Conservation (phyloP, 2,797 vertebrate genomes). For the Champsocephalus esox region DNA sequence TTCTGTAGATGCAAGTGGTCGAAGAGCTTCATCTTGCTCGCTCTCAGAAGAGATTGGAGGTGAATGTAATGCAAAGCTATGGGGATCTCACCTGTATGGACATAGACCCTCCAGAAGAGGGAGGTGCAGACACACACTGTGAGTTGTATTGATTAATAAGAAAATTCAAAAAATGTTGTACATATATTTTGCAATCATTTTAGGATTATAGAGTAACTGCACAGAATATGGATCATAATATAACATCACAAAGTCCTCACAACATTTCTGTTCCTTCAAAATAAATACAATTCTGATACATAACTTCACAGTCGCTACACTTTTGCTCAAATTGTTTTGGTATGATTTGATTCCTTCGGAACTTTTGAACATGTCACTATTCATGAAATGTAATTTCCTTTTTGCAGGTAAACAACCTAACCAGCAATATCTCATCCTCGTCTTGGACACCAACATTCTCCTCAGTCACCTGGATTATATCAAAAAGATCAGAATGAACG, state of each 20-base stretch:
- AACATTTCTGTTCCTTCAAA: background rate
- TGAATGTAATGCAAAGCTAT: constrained; percentile 85
- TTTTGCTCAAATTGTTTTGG: background rate
- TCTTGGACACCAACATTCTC: constrained; percentile 95
- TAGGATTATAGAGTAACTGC: background rate
- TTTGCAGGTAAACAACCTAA: constrained; percentile 77
- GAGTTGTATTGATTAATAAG: constrained; percentile 2
- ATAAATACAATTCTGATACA: background rate
- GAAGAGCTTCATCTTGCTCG: constrained; percentile 91
- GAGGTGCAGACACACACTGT: constrained; percentile 33
- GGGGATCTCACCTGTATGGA: constrained; percentile 94
- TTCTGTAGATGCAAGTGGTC: constrained; percentile 87
- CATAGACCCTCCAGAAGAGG: constrained; percentile 82
- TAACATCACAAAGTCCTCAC: background rate
- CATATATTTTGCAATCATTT: background rate
- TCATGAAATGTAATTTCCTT: constrained; percentile 15
- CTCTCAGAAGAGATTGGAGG: constrained; percentile 84
- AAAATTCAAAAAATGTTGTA: background rate
- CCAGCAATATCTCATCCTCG: constrained; percentile 85
- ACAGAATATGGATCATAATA: background rate
- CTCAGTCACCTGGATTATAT: constrained; percentile 94
- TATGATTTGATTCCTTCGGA: background rate
- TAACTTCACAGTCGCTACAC: background rate
- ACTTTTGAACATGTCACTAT: background rate
- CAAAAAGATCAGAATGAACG: constrained; percentile 85